These are phyloP conservation scores for Tetragonula clypearis DNA, from an alignment of 1,140 invertebrate genomes.

Conservation along the genomic window DNA sequence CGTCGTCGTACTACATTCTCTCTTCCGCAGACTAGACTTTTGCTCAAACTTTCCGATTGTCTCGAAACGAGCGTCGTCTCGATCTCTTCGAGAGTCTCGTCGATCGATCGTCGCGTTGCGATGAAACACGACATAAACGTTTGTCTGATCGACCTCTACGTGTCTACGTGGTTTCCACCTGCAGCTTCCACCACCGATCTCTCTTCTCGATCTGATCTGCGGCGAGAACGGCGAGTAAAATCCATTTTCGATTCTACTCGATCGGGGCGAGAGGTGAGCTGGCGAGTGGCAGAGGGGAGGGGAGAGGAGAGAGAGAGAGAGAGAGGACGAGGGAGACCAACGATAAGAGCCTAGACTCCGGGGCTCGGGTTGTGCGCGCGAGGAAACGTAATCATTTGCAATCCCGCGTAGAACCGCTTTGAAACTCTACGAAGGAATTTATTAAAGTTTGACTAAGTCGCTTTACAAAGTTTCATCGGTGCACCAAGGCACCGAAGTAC, in stretches of 20 bases:
- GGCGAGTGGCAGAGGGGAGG: not conserved
- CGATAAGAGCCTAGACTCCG: not conserved
- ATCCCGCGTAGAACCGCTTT: conserved; percentile 76
- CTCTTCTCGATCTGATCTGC: not conserved
- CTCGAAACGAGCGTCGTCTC: not conserved
- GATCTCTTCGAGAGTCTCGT: not conserved
- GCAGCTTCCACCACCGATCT: not conserved
- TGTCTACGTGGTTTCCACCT: not conserved
- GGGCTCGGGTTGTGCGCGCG: conserved; percentile 14
- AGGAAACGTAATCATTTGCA: conserved; percentile 75
- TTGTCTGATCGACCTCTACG: not conserved
- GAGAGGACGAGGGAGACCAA: not conserved
- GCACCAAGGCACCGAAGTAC: conserved; percentile 53
- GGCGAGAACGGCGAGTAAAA: not conserved
- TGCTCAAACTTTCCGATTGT: not conserved
- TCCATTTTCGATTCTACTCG: not conserved
- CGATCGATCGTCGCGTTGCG: not conserved
- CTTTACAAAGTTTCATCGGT: conserved; percentile 77
- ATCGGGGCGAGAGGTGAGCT: not conserved
- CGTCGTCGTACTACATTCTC: not conserved
- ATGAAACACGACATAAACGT: no score
- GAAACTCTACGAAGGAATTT: conserved; percentile 79
- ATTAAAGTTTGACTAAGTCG: conserved; percentile 80
- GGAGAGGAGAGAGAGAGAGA: no score
- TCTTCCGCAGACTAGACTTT: no score